Percentiles rank a stretch among this genome's conserved stretches.
Conservation (phyloP, 2,113 vertebrate species). For the Triplophysa tibetana region DNA sequence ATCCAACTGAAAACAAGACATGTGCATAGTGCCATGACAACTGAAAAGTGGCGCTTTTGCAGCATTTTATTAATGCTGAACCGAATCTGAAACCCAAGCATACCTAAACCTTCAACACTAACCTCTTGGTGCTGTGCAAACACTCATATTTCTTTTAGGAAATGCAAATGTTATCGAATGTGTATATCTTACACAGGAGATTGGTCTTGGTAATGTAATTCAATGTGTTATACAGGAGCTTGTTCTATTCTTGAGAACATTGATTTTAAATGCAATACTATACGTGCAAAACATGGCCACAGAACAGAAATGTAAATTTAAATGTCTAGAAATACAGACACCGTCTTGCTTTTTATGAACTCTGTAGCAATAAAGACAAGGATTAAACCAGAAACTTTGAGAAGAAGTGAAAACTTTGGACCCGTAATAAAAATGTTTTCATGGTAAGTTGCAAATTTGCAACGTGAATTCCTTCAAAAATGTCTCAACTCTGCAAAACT, state of each 20-base stretch:
- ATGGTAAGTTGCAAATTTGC: conserved; percentile 8
- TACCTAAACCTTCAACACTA: background rate
- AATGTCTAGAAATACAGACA: background rate
- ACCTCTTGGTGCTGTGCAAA: background rate
- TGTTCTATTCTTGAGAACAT: conserved; percentile 21
- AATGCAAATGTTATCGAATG: conserved; percentile 2
- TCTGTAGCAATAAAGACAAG: background rate
- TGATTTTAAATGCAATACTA: conserved; percentile 24
- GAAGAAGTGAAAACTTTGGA: background rate
- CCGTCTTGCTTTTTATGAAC: background rate
- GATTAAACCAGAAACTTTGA: background rate
- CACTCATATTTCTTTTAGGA: background rate
- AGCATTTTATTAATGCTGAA: background rate
- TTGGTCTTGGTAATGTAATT: conserved; percentile 10
- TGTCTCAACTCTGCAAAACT: conserved; percentile 7
- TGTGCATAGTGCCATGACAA: background rate
- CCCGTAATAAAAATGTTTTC: background rate
- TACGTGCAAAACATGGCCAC: background rate
- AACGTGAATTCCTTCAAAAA: conserved; percentile 11
- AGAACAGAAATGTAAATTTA: background rate
- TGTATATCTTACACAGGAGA: conserved; percentile 10
- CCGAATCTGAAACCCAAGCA: background rate
- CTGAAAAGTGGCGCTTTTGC: too few relatives aligned
- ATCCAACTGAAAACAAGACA: background rate
- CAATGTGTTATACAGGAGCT: conserved; percentile 20